Evolutionary conservation across 2,888 invertebrate genomes (phyloP).

Genomic region (Aspidapion aeneum): DNA sequence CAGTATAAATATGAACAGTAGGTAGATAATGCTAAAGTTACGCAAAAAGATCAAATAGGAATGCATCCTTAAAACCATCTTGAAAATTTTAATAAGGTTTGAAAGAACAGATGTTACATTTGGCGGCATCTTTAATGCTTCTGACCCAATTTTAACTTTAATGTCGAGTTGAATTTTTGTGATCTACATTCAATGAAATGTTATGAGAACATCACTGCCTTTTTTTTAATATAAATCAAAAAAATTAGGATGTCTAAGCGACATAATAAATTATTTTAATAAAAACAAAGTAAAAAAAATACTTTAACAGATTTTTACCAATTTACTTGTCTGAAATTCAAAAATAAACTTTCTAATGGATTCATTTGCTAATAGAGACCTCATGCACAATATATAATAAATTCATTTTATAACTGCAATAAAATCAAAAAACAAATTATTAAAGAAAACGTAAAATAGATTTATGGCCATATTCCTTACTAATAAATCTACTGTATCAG

Average conservation of each 20-base stretch:
- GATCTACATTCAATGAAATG: too few relatives aligned
- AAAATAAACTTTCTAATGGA: too few relatives aligned
- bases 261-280: too few relatives aligned
- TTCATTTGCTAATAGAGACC: neutral
- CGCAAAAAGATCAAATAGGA: neutral
- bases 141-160: neutral
- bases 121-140: neutral
- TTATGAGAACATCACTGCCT: too few relatives aligned
- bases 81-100: neutral
- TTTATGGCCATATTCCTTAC: neutral
- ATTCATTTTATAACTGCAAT: neutral
- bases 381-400: neutral
- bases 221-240: too few relatives aligned
- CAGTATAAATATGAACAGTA: too few relatives aligned
- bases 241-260: too few relatives aligned
- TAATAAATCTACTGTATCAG: neutral
- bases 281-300: too few relatives aligned
- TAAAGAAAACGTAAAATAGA: neutral
- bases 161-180: too few relatives aligned
- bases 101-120: neutral
- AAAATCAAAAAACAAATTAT: neutral
- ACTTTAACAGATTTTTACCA: too few relatives aligned
- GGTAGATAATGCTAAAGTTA: too few relatives aligned
- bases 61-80: neutral
- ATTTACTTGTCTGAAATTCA: too few relatives aligned